phyloP scores from a whole-genome alignment of 1,140 invertebrate species.

The Polyergus mexicanus region DNA sequence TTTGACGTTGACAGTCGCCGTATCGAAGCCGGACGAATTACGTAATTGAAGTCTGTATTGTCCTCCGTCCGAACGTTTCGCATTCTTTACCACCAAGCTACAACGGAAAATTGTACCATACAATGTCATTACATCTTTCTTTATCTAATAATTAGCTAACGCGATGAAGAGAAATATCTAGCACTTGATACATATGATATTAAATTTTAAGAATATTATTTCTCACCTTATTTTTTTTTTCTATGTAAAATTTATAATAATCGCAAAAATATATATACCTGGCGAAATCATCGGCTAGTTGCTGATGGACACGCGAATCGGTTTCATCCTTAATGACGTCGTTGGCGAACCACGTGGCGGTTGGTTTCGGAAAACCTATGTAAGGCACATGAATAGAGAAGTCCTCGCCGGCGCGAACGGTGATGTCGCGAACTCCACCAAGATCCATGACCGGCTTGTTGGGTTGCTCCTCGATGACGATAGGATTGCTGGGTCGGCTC shows the following conservation, averaged over 20 bases:
- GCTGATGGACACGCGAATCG: constrained; percentile 93
- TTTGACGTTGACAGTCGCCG: constrained; percentile 96
- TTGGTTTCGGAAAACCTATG: constrained; percentile 97
- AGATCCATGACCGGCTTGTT: constrained; percentile 98
- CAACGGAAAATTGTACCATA: constrained; percentile 59
- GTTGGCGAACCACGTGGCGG: constrained; percentile 96
- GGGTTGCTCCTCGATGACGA: constrained; percentile 97
- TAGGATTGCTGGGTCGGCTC: constrained; percentile 94
- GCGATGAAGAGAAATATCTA: neutral
- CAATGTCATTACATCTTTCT: neutral
- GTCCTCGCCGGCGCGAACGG: constrained; percentile 98
- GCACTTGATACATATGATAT: neutral
- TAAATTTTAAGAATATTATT: neutral
- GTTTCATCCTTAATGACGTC: constrained; percentile 92
- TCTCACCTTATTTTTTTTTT: neutral
- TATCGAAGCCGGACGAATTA: constrained; percentile 98
- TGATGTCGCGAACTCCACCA: constrained; percentile 97
- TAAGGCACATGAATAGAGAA: constrained; percentile 98
- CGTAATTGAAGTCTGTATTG: constrained; percentile 97
- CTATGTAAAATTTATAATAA: neutral
- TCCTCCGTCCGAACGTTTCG: constrained; percentile 96
- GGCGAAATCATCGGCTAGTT: constrained; percentile 95
- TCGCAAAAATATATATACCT: constrained; percentile 78
- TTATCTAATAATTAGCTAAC: neutral
- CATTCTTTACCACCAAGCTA: constrained; percentile 96